Evolutionary conservation across 2,113 vertebrate genomes (phyloP).

Genomic region (Sula dactylatra): DNA sequence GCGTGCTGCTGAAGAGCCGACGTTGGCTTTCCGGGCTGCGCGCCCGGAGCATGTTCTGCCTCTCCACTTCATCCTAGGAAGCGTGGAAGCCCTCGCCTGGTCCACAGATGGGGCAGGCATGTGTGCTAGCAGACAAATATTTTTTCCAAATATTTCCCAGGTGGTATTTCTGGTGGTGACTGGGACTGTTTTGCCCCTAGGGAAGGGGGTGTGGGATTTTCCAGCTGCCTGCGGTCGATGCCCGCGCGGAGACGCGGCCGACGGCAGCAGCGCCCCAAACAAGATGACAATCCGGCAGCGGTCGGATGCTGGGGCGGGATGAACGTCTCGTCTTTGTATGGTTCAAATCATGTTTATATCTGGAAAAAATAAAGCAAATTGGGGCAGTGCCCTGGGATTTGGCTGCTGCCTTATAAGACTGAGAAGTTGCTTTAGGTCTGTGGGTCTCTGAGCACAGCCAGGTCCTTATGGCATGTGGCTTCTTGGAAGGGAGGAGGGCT

Average conservation of each 20-base stretch:
- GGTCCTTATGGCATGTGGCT: not conserved
- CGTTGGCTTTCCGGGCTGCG: not conserved
- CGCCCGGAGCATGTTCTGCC: not conserved
- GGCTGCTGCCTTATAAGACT: not conserved
- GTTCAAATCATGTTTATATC: not conserved
- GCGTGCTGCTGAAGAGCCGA: rapidly evolving
- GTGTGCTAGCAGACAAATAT: not conserved
- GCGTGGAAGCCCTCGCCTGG: not conserved
- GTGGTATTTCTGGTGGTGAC: not conserved
- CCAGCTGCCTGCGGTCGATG: not conserved
- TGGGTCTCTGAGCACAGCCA: not conserved
- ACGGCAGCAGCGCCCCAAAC: not conserved
- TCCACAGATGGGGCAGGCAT: not conserved
- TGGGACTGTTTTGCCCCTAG: not conserved
- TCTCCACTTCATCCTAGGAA: rapidly evolving
- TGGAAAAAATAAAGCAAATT: not conserved
- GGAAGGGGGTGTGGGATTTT: not conserved
- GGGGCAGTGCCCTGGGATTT: not conserved
- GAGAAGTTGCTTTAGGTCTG: not conserved
- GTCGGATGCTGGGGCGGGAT: not conserved
- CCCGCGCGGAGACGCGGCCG: not conserved
- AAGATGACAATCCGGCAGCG: not conserved
- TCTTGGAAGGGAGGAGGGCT: not conserved
- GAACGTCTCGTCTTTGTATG: not conserved
- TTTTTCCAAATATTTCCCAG: not conserved